Evolutionary conservation across 2,113 vertebrate species (phyloP).

Genomic region (Pedetes capensis): DNA sequence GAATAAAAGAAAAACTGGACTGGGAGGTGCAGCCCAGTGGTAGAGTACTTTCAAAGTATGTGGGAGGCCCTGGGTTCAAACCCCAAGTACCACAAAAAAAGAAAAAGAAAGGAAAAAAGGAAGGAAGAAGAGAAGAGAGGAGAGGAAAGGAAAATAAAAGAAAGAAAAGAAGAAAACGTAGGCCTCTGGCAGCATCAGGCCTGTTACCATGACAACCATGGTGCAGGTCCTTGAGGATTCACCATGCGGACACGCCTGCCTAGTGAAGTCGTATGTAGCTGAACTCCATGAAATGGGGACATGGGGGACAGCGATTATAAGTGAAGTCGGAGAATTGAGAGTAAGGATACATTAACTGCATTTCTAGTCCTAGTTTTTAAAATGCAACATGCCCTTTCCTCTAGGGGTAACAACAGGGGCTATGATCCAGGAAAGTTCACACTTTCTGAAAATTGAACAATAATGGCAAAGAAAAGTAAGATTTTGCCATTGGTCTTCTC

Average conservation of each 20-base stretch:
- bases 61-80: too few species aligned
- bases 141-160: too few species aligned
- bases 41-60: too few species aligned
- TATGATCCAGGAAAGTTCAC: neutral
- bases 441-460: neutral
- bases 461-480: neutral
- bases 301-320: too few species aligned
- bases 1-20: too few species aligned
- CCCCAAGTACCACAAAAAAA: too few species aligned
- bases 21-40: too few species aligned
- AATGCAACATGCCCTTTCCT: neutral
- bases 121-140: too few species aligned
- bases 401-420: neutral
- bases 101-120: too few species aligned
- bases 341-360: neutral
- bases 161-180: neutral
- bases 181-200: neutral
- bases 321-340: neutral
- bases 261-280: neutral
- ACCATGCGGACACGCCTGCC: neutral
- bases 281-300: neutral
- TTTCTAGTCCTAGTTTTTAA: neutral
- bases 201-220: fast-evolving
- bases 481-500: neutral
- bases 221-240: too few species aligned